Evolutionary conservation across 1,140 invertebrate genomes (phyloP), one percentile per base, ranked within the genome.

Genomic region (Lamellibrachia luymesi): DNA sequence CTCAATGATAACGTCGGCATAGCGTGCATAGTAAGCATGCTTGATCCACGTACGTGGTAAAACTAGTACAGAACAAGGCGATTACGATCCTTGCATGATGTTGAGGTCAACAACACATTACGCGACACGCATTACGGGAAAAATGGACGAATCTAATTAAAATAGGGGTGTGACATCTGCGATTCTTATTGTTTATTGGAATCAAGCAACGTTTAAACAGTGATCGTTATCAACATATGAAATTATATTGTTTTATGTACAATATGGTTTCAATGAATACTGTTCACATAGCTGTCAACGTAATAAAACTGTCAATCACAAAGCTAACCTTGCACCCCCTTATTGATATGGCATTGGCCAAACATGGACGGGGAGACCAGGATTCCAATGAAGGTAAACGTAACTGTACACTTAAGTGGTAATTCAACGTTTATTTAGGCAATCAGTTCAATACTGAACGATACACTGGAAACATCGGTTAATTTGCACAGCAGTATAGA

Each of bases 91-190:
- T 80, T 80, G 6, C 52, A 38, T 38, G 38, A 38, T 38, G 38
- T 38, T 38, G 6, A 80, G 64, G 64, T 80, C 64, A 80, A 80
- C 64, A 80, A 38, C 38, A 38, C 38, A 38, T 38, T 2, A 4
- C 64, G 64, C 64, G 64, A 80, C 64, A 80, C 64, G 64, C 64
- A 80, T 80, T 80, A 80, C 64, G 64, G 64, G 64, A 80, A 80
- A 80, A 80, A 80, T 10, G 7, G 64, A 80, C 64, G 64, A 80
- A 80, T 80, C 64, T 80, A 80, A 80, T 2, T 80, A 80, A 80
- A 80, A 8, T 17, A 80, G 64, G 64, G 64, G 25, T 80, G 64
- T 80, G 13, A 22, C 64, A 22, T 80, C 25, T 22, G 25, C 17
- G 64, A 17, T 80, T 80, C 64, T 10, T 22, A 17, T 80, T 80